A percentile compares a stretch with the other conserved stretches of the same genome.
phyloP scores from a whole-genome alignment of 1,140 invertebrate species.

The Delia radicum region DNA sequence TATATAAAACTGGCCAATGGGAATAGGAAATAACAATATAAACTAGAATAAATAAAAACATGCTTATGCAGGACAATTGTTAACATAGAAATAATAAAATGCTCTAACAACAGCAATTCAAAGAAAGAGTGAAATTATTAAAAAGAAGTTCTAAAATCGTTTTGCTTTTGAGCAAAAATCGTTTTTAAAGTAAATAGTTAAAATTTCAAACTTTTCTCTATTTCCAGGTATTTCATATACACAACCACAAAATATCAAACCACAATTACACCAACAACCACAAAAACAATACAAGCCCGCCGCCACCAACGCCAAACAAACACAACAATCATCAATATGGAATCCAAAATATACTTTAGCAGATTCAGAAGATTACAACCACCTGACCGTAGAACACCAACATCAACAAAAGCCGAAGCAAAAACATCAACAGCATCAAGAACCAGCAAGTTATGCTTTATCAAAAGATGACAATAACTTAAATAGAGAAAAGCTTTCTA shows the following conservation, averaged over 20 bases:
- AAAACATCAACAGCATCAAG: not conserved
- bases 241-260: constrained; percentile 51
- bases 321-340: not conserved
- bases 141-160: no score
- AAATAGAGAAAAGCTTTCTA: not conserved
- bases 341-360: not conserved
- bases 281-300: constrained; percentile 4
- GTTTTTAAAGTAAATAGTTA: no score
- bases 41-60: no score
- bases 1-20: not conserved
- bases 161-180: no score
- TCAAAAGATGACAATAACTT: constrained; percentile 12
- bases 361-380: not conserved
- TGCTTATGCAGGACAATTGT: not conserved
- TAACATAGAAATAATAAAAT: no score
- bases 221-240: constrained; percentile 47
- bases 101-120: no score
- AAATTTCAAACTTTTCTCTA: no score
- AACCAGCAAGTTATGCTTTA: not conserved
- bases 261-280: constrained; percentile 28
- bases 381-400: constrained; percentile 1
- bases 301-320: not conserved
- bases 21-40: not conserved
- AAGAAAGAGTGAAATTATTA: no score
- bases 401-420: not conserved